Evolutionary conservation across 2,797 vertebrate genomes (phyloP).

Genomic region (Smutsia gigantea): DNA sequence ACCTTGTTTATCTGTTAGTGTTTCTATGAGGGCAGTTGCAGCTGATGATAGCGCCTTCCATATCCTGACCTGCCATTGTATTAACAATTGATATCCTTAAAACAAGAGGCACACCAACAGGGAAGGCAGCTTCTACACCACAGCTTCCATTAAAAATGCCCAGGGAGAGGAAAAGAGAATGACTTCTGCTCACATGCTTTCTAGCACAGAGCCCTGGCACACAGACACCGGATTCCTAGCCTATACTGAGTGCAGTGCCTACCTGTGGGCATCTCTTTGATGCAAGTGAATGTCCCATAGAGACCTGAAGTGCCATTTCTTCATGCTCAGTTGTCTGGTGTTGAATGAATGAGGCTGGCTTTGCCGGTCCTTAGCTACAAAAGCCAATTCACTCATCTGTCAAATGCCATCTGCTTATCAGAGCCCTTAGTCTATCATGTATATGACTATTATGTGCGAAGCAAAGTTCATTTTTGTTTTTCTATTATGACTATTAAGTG

Average conservation of each 20-base stretch:
- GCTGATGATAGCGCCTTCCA: slow-evolving; percentile 80
- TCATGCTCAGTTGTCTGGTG: slow-evolving; percentile 12
- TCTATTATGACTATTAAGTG: slow-evolving; percentile 59
- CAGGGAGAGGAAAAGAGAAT: background rate
- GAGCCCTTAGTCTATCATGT: slow-evolving; percentile 72
- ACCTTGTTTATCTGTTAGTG: slow-evolving; percentile 79
- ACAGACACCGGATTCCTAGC: background rate
- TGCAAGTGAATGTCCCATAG: slow-evolving; percentile 66
- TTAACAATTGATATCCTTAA: slow-evolving; percentile 78
- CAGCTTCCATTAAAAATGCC: background rate
- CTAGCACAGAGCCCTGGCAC: background rate
- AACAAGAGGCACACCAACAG: slow-evolving; percentile 24
- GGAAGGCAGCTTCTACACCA: background rate
- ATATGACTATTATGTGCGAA: slow-evolving; percentile 62
- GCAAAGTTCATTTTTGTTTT: slow-evolving; percentile 62
- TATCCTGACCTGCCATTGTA: slow-evolving; percentile 58
- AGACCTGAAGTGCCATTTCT: slow-evolving; percentile 54
- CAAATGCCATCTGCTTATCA: slow-evolving; percentile 64
- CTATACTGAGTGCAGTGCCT: background rate
- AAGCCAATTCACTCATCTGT: slow-evolving; percentile 71
- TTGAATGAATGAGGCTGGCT: slow-evolving; percentile 74
- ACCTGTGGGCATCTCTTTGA: background rate
- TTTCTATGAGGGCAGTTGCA: slow-evolving; percentile 69
- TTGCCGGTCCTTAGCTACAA: slow-evolving; percentile 73
- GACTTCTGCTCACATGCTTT: background rate